Base-by-base conservation (phyloP, 2,113 vertebrate genomes). In the Zosterops pallidus region DNA sequence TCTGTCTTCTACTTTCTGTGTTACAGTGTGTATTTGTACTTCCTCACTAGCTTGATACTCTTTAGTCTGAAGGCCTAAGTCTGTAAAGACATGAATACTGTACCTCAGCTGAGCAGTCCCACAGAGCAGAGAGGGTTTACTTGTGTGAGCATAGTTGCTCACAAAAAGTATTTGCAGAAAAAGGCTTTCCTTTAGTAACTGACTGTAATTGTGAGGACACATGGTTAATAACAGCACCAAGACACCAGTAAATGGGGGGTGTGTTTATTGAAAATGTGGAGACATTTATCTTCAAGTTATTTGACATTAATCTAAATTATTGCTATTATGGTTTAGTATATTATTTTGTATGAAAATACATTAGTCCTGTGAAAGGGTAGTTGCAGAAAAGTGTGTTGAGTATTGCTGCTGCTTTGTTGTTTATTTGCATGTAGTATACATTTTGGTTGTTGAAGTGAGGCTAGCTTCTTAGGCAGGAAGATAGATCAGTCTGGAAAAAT, bases 221-320 rank as follows among this genome's bases (percentile, higher is more conserved):
- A 16, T 92, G 94, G 91, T 96, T 96, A 90, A 71, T 47, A 89
- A 87, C 69, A 78, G 94, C 94, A 94, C 89, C 92, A 31, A 80
- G 83, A 80, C 69, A 59, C 69, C 91, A 60, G 41, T 46, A 49
- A 89, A 42, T 29, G 63, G 72, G 15, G 70, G 85, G 85, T 90
- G 57, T 35, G 70, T 87, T 94, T 92, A 65, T 57, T 68, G n/a
- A 90, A 85, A 84, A 92, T 46, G 44, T 71, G 70, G 89, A 89
- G 78, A 64, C 91, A 74, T 96, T 87, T 97, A 90, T 97, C 88
- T 96, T 88, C 95, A 96, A 90, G 68, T 91, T 97, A 71, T 97
- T 92, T 96, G 94, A 95, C 90, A 87, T 96, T 95, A 93, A 57
- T 78, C 86, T 97, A 98, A 98, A 93, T 97, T 97, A 97, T 97